Percentiles rank a stretch among this genome's conserved stretches.
Evolutionary conservation across 2,113 vertebrate species (phyloP).

Genomic region (Psettodes erumei): DNA sequence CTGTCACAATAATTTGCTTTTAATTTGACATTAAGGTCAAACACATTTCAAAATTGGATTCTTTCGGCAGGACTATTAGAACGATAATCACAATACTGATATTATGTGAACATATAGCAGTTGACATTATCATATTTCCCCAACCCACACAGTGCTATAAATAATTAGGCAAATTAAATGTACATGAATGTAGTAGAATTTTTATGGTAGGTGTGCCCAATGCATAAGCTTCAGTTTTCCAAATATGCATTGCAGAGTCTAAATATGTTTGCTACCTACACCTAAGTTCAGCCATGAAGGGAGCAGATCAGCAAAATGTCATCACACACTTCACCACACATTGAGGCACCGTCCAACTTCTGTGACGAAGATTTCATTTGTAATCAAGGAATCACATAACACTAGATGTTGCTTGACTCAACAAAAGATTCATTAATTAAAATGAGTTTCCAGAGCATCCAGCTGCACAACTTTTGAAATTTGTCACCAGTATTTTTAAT

Average conservation of each 20-base stretch:
- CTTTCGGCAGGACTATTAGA: constrained; percentile 14
- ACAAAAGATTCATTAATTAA: not conserved
- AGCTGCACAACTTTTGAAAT: too few relatives aligned
- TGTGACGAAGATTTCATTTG: not conserved
- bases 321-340: not conserved
- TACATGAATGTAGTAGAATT: not conserved
- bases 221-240: not conserved
- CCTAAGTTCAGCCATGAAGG: not conserved
- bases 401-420: not conserved
- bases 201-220: not conserved
- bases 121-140: not conserved
- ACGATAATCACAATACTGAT: constrained; percentile 40
- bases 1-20: constrained; percentile 12
- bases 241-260: not conserved
- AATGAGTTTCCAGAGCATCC: not conserved
- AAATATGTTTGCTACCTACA: not conserved
- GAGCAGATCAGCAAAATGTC: not conserved
- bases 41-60: not conserved
- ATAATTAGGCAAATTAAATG: constrained; percentile 11
- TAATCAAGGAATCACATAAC: not conserved
- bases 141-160: not conserved
- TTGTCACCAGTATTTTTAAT: too few relatives aligned
- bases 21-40: constrained; percentile 14
- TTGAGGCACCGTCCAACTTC: not conserved
- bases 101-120: constrained; percentile 20